Base-by-base conservation (phyloP, 2,113 vertebrate genomes). In the Zosterops lateralis region DNA sequence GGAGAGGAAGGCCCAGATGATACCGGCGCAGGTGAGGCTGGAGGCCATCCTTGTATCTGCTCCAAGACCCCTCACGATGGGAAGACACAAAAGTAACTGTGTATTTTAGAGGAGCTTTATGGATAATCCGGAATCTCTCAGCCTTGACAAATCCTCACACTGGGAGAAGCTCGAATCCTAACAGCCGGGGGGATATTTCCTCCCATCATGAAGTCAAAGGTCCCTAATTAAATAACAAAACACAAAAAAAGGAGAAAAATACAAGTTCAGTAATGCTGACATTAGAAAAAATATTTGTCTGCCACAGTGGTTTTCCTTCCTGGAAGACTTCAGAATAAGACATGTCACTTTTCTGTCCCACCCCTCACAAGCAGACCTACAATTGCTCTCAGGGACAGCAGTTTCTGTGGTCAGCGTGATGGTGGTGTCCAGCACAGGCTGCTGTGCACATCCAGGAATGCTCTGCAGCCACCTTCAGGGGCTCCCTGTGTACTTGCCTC, bases 1-100 rank as follows among this genome's bases (percentile, higher is more conserved):
- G 24, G 99, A 99, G 78, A 99, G 97, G 89, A 99, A 94, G 42
- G 99, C 98, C 99, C 99, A 99, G 92, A 99, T 84, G 8, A 98
- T 28, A 3, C 99, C 99, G 0, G 98, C 95, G 40, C 98, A 99
- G 9, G 99, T 99, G 91, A 99, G 98, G 92, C 99, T 99, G 34
- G 99, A 99, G 26, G 98, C 99, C 99, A 99, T 99, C 75, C 90
- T 90, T 66, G 42, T 79, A 45, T 82, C 67, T 80, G 81, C 58
- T 65, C 74, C 92, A 75, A 82, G 70, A 87, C 17, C 8, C 4
- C 32, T 42, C 31, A 0, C 14, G 1, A 67, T 1, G 32, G 56
- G 47, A 73, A 81, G 40, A 34, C 16, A 45, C 89, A 90, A 80
- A 60, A 70, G 25, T 20, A 64, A 62, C 57, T 31, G 19, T 19